phyloP scores from a whole-genome alignment of 2,113 vertebrate species.

The Eupsittula cactorum region DNA sequence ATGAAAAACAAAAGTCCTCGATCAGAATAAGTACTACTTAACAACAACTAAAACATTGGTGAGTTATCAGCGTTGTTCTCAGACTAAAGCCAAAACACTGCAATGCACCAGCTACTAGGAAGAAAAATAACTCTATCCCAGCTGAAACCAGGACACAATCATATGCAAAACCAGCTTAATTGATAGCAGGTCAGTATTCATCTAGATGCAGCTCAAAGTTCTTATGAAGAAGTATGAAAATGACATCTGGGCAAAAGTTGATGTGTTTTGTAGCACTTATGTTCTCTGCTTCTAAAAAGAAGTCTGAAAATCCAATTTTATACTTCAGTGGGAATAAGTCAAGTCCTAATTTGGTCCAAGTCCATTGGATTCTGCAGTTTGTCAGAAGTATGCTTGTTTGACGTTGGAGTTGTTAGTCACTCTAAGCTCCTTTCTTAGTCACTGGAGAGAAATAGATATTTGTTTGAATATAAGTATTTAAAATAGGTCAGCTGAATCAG shows the following conservation, averaged over 20 bases:
- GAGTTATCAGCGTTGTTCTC: background rate
- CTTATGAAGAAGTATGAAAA: background rate
- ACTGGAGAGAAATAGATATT: background rate
- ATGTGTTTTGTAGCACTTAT: background rate
- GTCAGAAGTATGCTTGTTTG: background rate
- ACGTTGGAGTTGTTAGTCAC: background rate
- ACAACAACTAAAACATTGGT: background rate
- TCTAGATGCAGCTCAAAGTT: background rate
- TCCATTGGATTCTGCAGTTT: background rate
- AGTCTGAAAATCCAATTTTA: constrained; percentile 23
- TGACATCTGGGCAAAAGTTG: background rate
- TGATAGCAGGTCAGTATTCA: background rate
- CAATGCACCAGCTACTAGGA: background rate
- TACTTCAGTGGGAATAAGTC: background rate
- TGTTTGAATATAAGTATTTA: background rate
- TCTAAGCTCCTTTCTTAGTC: background rate
- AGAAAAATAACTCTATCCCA: background rate
- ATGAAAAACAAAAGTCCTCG: background rate
- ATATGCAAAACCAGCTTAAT: background rate
- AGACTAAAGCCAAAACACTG: background rate
- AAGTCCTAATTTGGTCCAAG: background rate
- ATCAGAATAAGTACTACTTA: background rate
- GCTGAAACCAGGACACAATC: background rate
- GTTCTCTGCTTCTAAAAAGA: background rate
- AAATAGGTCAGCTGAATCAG: background rate